A percentile compares a stretch with the other conserved stretches of the same genome.
Conservation (phyloP, 2,797 vertebrate species). For the Ptychadena robeensis region DNA sequence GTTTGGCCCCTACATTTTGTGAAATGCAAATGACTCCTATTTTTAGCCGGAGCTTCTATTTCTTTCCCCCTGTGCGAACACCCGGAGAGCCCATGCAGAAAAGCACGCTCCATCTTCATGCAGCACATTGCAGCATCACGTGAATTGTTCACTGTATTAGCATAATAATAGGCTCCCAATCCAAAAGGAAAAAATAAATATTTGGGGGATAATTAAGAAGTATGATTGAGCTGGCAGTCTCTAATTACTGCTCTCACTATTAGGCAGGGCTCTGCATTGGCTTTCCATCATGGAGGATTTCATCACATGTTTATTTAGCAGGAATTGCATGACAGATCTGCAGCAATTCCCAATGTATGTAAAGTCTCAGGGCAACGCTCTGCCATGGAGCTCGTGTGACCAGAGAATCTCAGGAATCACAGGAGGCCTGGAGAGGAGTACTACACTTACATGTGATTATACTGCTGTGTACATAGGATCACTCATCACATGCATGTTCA, state of each 20-base stretch:
- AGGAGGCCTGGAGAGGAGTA: constrained; percentile 7
- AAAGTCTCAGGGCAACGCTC: background rate
- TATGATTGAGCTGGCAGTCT: constrained; percentile 4
- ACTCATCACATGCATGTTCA: background rate
- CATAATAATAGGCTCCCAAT: constrained; percentile 43
- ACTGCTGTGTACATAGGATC: background rate
- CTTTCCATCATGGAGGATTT: background rate
- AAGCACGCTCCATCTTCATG: constrained; percentile 30
- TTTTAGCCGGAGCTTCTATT: constrained; percentile 17
- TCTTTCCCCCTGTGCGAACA: background rate
- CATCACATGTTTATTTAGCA: background rate
- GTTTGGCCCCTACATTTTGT: constrained; percentile 10
- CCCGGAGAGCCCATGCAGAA: background rate
- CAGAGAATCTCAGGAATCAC: background rate
- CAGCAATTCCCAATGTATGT: background rate
- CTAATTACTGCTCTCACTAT: constrained; percentile 22
- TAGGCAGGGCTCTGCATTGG: background rate
- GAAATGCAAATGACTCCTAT: constrained; percentile 35
- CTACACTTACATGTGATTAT: background rate
- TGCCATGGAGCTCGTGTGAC: background rate
- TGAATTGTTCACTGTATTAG: constrained; percentile 43
- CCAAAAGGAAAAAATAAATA: constrained; percentile 23
- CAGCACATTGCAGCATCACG: constrained; percentile 35
- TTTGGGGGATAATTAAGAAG: constrained; percentile 28
- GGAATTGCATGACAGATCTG: background rate